Percentiles rank a stretch among this genome's conserved stretches.
phyloP scores from a whole-genome alignment of 2,113 vertebrate species.

The Emberiza fucata region DNA sequence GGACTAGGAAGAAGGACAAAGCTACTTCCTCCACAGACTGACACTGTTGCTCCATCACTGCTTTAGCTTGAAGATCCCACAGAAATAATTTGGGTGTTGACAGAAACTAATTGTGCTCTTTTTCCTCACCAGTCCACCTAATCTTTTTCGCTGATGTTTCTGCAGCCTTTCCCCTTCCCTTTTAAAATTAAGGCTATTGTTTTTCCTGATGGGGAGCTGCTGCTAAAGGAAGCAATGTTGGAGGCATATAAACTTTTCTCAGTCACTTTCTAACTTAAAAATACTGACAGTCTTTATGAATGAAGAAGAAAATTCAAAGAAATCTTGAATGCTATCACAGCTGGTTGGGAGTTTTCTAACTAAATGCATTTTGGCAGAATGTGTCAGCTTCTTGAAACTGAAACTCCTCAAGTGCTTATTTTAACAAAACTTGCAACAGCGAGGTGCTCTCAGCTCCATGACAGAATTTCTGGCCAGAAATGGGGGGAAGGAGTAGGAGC shows the following conservation, averaged over 20 bases:
- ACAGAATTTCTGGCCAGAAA: neutral
- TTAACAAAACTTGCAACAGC: neutral
- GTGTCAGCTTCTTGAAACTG: neutral
- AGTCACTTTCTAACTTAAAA: neutral
- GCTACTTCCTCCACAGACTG: neutral
- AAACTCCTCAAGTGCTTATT: neutral
- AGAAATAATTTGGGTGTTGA: neutral
- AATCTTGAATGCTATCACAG: neutral
- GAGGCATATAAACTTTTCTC: neutral
- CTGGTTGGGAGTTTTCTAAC: neutral
- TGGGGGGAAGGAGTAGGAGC: neutral
- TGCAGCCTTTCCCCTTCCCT: neutral
- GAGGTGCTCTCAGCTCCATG: neutral
- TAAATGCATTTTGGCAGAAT: neutral
- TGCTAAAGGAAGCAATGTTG: neutral
- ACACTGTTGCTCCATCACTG: neutral
- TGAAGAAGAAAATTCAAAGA: neutral
- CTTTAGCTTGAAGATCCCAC: neutral
- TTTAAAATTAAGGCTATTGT: neutral
- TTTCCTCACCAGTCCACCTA: neutral
- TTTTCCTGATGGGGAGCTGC: neutral
- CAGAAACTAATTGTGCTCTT: neutral
- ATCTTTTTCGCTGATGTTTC: neutral
- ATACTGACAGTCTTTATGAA: neutral
- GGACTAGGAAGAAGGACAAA: neutral